Evolutionary conservation across 2,797 vertebrate species (phyloP), one percentile per base, ranked within the genome.

Genomic region (Anisognathus igniventris): DNA sequence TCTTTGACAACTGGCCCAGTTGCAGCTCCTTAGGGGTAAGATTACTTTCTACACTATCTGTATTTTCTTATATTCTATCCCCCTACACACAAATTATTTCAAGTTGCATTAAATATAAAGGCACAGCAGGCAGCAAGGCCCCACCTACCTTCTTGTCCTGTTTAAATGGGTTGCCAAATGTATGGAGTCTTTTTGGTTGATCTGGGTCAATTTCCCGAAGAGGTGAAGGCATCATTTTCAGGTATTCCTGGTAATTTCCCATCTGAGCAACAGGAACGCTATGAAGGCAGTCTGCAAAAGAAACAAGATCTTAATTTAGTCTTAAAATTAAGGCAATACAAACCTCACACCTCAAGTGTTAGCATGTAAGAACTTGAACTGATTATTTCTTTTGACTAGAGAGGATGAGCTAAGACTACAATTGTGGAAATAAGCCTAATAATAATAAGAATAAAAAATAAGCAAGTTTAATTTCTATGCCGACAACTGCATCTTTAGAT

Each of bases 191-290:
- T 98, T 99, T 99, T 10, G 99, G 99, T 86, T 99, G 99, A 97
- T 99, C 99, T 5, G 99, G 99, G 97, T 99, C 99, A 24, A 99
- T 98, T 97, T 99, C 99, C 90, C 99, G 98, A 96, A 99, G 98
- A 24, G 99, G 99, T 42, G 99, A 98, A 40, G 98, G 98, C 99
- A 99, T 98, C 97, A 99, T 98, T 98, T 99, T 99, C 25, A 99
- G 98, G 93, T 99, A 99, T 89, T 99, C 99, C 96, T 99, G 99
- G 93, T 99, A 99, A 97, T 99, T 99, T 86, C 99, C 99, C 99
- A 99, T 99, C 97, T 99, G 99, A 94, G 98, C 98, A 91, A 99
- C 99, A 30, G 99, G 99, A 90, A 99, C 98, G 67, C 99, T 99
- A 95, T 99, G 99, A 96, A 99, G 98, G 86, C 98, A 99, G 95